Percentiles rank a stretch among this genome's conserved stretches.
These are phyloP conservation scores for Protobothrops flavoviridis DNA, from an alignment of 2,113 vertebrate species.

Conservation along the genomic window DNA sequence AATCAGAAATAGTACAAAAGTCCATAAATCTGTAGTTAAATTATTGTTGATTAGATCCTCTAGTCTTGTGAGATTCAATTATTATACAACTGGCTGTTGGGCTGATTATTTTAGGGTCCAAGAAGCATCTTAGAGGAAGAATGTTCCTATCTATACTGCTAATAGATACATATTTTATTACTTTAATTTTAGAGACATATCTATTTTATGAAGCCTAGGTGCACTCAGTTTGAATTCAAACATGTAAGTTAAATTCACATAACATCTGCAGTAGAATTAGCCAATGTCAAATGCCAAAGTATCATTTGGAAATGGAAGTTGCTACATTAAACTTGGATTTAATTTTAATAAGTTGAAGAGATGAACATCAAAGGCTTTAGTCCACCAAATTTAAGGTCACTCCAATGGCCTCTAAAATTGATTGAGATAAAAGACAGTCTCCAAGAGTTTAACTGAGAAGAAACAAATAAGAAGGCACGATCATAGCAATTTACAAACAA, in stretches of 20 bases:
- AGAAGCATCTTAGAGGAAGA: neutral
- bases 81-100: neutral
- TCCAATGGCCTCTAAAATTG: neutral
- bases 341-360: neutral
- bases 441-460: neutral
- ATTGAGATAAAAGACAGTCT: neutral
- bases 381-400: neutral
- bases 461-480: neutral
- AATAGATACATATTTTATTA: neutral
- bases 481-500: neutral
- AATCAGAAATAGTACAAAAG: neutral
- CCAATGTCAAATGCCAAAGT: neutral
- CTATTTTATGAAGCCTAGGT: neutral
- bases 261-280: neutral
- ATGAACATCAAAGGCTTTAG: neutral
- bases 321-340: neutral
- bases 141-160: neutral
- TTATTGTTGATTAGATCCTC: neutral
- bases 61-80: neutral
- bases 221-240: neutral
- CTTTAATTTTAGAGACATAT: neutral
- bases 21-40: neutral
- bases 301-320: neutral
- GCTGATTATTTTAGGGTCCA: neutral
- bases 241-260: neutral